Conservation (phyloP, 30 jellyfish, hydroid and myxozoan species). For the Hydractinia echinata region DNA sequence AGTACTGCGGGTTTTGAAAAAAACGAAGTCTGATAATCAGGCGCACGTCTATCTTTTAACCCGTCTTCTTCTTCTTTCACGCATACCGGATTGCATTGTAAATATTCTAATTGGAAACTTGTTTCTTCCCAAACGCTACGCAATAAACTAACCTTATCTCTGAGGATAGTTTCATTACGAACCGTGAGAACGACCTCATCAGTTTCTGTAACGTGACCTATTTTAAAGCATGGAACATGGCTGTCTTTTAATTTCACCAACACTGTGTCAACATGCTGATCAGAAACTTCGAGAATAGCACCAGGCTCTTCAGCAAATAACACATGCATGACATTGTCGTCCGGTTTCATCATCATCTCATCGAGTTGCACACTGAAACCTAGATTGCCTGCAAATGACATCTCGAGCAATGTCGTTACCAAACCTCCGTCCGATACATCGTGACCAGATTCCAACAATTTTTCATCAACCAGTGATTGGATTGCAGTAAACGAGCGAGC, state of each 20-base stretch:
- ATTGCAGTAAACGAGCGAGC: slow-evolving; percentile 50
- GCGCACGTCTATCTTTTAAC: slow-evolving; percentile 39
- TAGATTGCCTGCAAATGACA: slow-evolving; percentile 83
- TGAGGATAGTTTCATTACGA: neutral
- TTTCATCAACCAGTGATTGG: slow-evolving; percentile 49
- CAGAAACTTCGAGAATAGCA: slow-evolving; percentile 49
- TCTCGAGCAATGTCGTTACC: slow-evolving; percentile 60
- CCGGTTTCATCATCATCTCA: neutral
- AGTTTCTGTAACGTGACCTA: slow-evolving; percentile 46
- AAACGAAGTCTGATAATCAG: slow-evolving; percentile 39
- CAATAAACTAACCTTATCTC: slow-evolving; percentile 35
- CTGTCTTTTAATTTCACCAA: slow-evolving; percentile 1
- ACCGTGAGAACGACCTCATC: slow-evolving; percentile 20
- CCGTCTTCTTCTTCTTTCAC: slow-evolving; percentile 54
- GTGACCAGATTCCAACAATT: slow-evolving; percentile 58
- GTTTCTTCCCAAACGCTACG: slow-evolving; percentile 83
- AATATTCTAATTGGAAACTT: slow-evolving; percentile 67
- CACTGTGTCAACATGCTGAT: slow-evolving; percentile 22
- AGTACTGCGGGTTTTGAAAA: slow-evolving; percentile 30
- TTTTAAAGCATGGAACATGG: slow-evolving; percentile 32
- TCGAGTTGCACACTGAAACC: slow-evolving; percentile 37
- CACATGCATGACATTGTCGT: neutral
- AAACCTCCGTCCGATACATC: slow-evolving; percentile 89
- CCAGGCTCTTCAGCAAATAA: slow-evolving; percentile 86
- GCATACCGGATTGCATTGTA: slow-evolving; percentile 60